Evolutionary conservation across 2,113 vertebrate genomes (phyloP), one percentile per base, ranked within the genome.

Genomic region (Ursus arctos): DNA sequence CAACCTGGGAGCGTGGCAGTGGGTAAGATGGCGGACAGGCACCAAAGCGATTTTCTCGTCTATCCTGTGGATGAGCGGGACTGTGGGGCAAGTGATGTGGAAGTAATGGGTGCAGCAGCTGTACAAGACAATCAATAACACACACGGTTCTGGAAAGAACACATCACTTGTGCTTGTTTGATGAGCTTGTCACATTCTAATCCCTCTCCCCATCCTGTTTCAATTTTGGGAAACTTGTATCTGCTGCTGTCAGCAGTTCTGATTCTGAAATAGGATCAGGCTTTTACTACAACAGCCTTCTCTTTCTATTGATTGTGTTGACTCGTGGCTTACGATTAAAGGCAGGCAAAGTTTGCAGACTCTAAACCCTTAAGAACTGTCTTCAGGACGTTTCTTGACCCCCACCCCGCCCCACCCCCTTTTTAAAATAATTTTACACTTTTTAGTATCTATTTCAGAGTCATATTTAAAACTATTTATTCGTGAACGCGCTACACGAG

Each of bases 101-200:
- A 98, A 98, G 97, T 98, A 98, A 99, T 98, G 98, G 98, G 99
- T 98, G 98, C 99, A 99, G 98, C 99, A 99, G 99, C 99, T 99
- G 98, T 98, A 98, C 98, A 98, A 98, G 99, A 99, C 99, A 99
- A 99, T 99, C 99, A 98, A 98, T 98, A 98, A 99, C 98, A 98
- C 99, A 99, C 99, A 99, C 99, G 96, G 98, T 99, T 99, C 99
- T 99, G 99, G 99, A 99, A 99, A 99, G 99, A 99, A 99, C 99
- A 99, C 99, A 99, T 99, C 99, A 99, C 99, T 99, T 98, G 99
- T 99, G 99, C 99, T 99, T 98, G 98, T 99, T 99, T 99, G 99
- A 99, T 99, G 99, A 99, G 99, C 99, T 99, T 99, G 99, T 99
- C 99, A 99, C 99, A 99, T 99, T 99, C 99, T 99, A 99, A 99